Evolutionary conservation across 2,113 vertebrate species (phyloP).

Genomic region (Laticauda laticaudata): DNA sequence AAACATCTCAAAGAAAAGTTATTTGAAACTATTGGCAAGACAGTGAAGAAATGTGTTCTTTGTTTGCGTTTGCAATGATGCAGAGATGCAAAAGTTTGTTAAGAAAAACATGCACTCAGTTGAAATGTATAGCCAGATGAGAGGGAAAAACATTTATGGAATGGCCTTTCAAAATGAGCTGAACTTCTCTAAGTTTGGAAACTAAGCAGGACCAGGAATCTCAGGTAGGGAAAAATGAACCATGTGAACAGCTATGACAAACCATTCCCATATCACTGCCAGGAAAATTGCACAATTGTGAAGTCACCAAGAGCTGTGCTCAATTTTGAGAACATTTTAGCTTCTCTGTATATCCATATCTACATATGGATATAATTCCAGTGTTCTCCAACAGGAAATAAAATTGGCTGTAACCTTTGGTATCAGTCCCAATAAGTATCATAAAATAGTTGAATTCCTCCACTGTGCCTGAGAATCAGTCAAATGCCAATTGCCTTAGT

Average conservation of each 20-base stretch:
- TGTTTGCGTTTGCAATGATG: background rate
- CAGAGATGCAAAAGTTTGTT: background rate
- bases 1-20: background rate
- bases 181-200: background rate
- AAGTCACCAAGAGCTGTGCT: background rate
- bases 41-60: background rate
- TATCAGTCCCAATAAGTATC: background rate
- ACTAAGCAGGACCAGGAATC: background rate
- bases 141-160: background rate
- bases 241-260: background rate
- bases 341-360: background rate
- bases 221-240: background rate
- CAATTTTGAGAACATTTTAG: background rate
- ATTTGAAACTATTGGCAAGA: background rate
- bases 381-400: background rate
- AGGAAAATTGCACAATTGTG: background rate
- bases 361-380: background rate
- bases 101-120: background rate
- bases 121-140: background rate
- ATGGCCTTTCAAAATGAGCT: background rate
- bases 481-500: background rate
- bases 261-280: background rate
- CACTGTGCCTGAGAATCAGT: background rate
- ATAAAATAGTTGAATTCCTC: background rate
- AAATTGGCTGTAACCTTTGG: background rate